Percentiles rank a stretch among this genome's conserved stretches.
These are phyloP conservation scores for Julus scandinavius DNA, from an alignment of 2,888 invertebrate species.

Conservation along the genomic window DNA sequence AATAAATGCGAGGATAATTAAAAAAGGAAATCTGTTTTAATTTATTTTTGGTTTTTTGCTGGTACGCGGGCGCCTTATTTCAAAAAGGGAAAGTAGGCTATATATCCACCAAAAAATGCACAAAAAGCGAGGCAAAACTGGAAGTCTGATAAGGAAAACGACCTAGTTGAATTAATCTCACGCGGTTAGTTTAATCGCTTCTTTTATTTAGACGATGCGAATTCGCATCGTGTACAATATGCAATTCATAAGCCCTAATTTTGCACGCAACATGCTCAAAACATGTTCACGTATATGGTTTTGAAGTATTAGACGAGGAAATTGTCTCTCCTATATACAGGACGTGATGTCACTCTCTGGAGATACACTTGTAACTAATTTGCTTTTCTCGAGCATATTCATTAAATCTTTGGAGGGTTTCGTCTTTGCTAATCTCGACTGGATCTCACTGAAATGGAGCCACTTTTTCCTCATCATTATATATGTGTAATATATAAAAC, in stretches of 20 bases:
- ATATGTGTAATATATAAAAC: not conserved
- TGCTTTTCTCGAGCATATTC: not conserved
- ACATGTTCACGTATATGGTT: not conserved
- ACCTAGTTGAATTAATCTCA: conserved; percentile 9
- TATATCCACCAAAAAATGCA: not conserved
- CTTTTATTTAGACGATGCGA: conserved; percentile 16
- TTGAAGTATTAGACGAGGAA: conserved; percentile 30
- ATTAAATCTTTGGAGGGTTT: conserved; percentile 26
- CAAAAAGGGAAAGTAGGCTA: conserved; percentile 33
- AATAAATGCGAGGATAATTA: conserved; percentile 11
- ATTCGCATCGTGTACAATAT: not conserved
- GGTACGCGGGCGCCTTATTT: not conserved
- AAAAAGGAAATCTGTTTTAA: not conserved
- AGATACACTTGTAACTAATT: conserved; percentile 14
- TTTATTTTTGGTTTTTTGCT: not conserved
- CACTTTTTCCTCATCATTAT: conserved; percentile 22
- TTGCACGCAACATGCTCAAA: conserved; percentile 6
- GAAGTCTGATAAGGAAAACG: conserved; percentile 9
- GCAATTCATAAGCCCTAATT: not conserved
- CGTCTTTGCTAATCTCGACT: conserved; percentile 5
- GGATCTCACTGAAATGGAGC: not conserved
- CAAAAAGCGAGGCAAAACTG: conserved; percentile 6
- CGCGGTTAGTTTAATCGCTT: conserved; percentile 27
- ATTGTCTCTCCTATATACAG: not conserved
- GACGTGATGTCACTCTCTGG: not conserved